phyloP scores from a whole-genome alignment of 2,113 vertebrate genomes.

The Caranx ignobilis region DNA sequence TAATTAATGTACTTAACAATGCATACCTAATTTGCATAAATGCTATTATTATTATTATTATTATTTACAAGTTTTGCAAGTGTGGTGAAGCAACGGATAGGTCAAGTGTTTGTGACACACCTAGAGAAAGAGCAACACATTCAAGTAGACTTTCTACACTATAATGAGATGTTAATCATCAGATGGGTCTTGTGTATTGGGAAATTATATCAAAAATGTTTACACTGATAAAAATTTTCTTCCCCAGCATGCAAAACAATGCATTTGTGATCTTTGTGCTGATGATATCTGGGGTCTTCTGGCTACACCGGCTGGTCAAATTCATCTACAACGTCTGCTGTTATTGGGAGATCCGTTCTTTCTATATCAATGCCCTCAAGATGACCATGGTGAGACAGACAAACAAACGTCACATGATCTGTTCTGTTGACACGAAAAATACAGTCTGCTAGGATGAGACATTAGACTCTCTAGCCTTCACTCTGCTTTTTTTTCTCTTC shows the following conservation, averaged over 20 bases:
- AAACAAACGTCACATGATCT: neutral
- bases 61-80: neutral
- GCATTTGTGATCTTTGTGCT: slow-evolving; percentile 93
- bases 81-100: neutral
- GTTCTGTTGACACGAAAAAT: neutral
- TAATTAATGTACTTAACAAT: neutral
- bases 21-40: neutral
- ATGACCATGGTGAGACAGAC: slow-evolving; percentile 92
- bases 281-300: slow-evolving; percentile 95
- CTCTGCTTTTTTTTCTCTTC: slow-evolving; percentile 18
- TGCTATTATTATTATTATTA: neutral
- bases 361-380: slow-evolving; percentile 94
- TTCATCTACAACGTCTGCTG: slow-evolving; percentile 99
- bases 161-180: no score
- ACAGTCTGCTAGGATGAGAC: neutral
- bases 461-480: neutral
- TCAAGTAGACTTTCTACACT: no score
- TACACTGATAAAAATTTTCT: slow-evolving; percentile 29
- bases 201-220: neutral
- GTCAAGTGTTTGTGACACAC: neutral
- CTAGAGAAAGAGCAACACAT: neutral
- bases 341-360: slow-evolving; percentile 98
- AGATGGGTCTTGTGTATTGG: neutral
- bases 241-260: slow-evolving; percentile 91
- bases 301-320: slow-evolving; percentile 95